Conservation (phyloP, 1,140 invertebrate genomes). For the Hylaeus anthracinus region DNA sequence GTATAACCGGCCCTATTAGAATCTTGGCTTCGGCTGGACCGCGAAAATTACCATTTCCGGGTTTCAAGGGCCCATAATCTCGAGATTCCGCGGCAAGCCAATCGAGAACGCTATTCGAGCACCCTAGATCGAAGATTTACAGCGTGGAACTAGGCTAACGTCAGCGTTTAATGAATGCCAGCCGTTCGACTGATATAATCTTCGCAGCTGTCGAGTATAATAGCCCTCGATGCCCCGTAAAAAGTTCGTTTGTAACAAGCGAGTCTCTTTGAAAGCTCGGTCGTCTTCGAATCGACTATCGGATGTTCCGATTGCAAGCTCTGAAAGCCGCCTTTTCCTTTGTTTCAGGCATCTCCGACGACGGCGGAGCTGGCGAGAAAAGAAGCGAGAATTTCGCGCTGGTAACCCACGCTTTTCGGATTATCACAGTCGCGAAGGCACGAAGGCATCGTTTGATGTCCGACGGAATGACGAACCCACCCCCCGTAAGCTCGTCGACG, state of each 20-base stretch:
- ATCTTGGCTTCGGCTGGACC: not conserved
- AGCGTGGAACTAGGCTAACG: constrained; percentile 13
- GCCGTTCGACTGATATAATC: constrained; percentile 4
- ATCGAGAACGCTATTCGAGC: not conserved
- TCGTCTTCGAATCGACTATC: not conserved
- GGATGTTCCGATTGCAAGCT: not conserved
- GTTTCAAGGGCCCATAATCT: not conserved
- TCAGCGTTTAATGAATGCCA: constrained; percentile 6
- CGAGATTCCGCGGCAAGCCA: not conserved
- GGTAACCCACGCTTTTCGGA: not conserved
- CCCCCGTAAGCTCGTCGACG: constrained; percentile 17
- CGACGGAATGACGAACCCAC: constrained; percentile 40
- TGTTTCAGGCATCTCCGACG: constrained; percentile 36
- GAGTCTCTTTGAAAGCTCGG: not conserved
- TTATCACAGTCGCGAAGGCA: constrained; percentile 13
- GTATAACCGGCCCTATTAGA: not conserved
- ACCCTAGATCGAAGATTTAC: constrained; percentile 19
- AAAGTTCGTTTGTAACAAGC: not conserved
- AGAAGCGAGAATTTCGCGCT: not conserved
- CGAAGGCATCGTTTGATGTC: constrained; percentile 3
- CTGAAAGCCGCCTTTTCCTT: constrained; percentile 14
- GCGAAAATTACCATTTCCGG: not conserved
- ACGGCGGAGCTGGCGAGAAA: not conserved
- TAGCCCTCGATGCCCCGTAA: constrained; percentile 8
- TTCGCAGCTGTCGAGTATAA: not conserved